Evolutionary conservation across 2,888 invertebrate genomes (phyloP).

Genomic region (Lithophane ornitopus): DNA sequence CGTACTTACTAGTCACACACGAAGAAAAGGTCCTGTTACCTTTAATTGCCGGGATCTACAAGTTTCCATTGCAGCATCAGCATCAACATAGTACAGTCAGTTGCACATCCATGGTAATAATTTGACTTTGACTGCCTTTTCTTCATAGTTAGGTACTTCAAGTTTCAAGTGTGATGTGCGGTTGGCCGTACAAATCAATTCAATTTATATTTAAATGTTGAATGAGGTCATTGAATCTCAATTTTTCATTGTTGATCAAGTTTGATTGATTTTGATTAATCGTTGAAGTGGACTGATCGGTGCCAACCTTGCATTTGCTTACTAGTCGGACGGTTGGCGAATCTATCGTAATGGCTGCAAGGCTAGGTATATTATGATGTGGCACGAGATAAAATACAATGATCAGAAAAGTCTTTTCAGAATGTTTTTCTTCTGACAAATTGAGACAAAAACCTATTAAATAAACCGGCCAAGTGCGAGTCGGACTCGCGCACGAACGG

Average conservation of each 20-base stretch:
- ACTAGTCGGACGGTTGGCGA: conserved; percentile 7
- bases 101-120: not conserved
- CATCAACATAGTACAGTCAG: too few species aligned
- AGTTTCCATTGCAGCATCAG: too few species aligned
- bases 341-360: not conserved
- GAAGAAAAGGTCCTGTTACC: too few species aligned
- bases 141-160: not conserved
- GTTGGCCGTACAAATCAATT: conserved; percentile 26
- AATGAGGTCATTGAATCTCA: conserved; percentile 45
- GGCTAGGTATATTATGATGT: not conserved
- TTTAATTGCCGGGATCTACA: not conserved
- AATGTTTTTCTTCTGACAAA: not conserved
- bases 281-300: conserved; percentile 28
- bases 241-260: conserved; percentile 28
- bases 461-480: too few species aligned
- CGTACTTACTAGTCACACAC: too few species aligned
- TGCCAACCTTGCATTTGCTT: conserved; percentile 27
- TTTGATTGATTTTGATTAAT: conserved; percentile 46
- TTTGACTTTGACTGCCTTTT: not conserved
- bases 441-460: not conserved
- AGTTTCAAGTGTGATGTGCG: conserved; percentile 18
- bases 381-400: not conserved
- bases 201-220: conserved; percentile 36
- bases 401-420: not conserved
- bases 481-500: too few species aligned